Evolutionary conservation across 2,797 vertebrate species (phyloP).

Genomic region (Scomberomorus guttatus): DNA sequence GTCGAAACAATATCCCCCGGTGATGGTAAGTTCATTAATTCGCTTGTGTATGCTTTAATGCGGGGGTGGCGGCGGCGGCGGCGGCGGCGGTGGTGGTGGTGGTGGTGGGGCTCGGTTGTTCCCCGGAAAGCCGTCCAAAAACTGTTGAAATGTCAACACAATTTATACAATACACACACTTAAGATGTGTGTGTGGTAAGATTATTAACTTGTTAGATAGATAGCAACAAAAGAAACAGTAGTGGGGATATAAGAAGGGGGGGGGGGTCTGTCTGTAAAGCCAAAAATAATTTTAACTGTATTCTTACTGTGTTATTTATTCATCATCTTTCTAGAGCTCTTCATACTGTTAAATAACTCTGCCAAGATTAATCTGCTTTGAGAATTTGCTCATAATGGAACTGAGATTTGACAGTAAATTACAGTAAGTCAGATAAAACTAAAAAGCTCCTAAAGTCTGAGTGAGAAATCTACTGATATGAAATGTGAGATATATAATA

Average conservation of each 20-base stretch:
- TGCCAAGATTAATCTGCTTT: not conserved
- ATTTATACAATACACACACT: not conserved
- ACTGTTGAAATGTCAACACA: not conserved
- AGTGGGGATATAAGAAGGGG: not conserved
- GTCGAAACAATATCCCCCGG: conserved; percentile 96
- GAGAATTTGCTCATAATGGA: not conserved
- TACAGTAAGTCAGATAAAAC: not conserved
- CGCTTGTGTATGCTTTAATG: conserved; percentile 40
- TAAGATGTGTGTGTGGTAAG: not conserved
- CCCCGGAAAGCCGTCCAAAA: conserved; percentile 31
- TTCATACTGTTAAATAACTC: not conserved
- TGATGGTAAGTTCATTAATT: conserved; percentile 89
- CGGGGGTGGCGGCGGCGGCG: not conserved
- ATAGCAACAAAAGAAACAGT: not conserved
- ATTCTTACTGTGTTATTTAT: not conserved
- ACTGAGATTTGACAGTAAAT: not conserved
- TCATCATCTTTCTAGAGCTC: conserved; percentile 51
- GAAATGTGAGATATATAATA: not conserved
- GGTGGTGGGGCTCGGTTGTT: conserved; percentile 6
- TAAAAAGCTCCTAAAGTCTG: not conserved
- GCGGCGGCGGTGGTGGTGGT: not conserved
- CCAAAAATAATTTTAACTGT: too few species aligned
- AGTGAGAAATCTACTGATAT: not conserved
- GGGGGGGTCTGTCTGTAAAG: not conserved
- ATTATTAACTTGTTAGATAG: not conserved